Evolutionary conservation across 2,113 vertebrate species (phyloP).

Genomic region (Upupa epops): DNA sequence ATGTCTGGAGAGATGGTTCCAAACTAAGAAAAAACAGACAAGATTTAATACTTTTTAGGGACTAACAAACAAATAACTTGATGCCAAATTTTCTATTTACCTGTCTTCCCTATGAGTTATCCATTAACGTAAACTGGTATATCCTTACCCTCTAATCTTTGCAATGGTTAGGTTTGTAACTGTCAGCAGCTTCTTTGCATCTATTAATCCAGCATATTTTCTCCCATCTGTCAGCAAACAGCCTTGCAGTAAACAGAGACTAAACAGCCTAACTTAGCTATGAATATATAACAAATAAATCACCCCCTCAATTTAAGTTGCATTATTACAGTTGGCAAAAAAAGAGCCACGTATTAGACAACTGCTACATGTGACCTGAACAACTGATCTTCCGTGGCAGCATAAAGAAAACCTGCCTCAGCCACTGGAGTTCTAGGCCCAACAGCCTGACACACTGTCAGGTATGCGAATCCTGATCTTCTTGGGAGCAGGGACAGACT

Average conservation of each 20-base stretch:
- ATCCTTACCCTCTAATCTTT: background rate
- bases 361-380: background rate
- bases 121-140: background rate
- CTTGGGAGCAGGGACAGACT: background rate
- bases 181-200: background rate
- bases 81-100: background rate
- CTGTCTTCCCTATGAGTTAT: background rate
- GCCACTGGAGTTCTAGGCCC: background rate
- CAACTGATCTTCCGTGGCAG: background rate
- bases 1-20: background rate
- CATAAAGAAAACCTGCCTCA: background rate
- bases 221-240: background rate
- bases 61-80: background rate
- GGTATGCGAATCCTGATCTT: background rate
- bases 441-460: background rate
- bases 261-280: background rate
- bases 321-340: background rate
- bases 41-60: background rate
- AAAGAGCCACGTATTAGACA: background rate
- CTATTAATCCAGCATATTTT: background rate
- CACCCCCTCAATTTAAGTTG: background rate
- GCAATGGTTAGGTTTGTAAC: background rate
- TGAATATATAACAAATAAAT: slow-evolving; percentile 9
- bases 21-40: background rate
- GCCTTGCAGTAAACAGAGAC: background rate